Evolutionary conservation across 2,888 invertebrate genomes (phyloP).

Genomic region (Pristionchus fissidentatus): DNA sequence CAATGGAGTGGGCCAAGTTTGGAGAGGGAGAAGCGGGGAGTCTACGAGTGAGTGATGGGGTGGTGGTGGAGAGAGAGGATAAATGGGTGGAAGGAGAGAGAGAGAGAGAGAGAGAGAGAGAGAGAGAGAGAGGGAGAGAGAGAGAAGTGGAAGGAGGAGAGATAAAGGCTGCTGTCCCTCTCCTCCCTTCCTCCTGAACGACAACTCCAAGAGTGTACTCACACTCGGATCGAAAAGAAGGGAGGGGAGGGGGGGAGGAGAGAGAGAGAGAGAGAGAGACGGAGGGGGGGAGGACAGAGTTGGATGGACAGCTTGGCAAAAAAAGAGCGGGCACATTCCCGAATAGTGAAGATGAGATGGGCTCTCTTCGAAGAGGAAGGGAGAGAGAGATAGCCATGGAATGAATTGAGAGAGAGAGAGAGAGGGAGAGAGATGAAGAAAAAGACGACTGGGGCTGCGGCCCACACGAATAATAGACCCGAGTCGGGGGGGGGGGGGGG

Average conservation of each 20-base stretch:
- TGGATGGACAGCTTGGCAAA: not conserved
- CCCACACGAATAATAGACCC: constrained; percentile 16
- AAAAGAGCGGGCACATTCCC: constrained; percentile 25
- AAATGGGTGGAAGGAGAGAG: not conserved
- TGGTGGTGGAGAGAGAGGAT: not conserved
- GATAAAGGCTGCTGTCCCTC: not conserved
- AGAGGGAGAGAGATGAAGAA: not conserved
- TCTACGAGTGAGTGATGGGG: not conserved
- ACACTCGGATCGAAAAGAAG: not conserved
- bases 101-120: not conserved
- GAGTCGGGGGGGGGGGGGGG: not conserved
- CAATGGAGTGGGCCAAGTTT: not conserved
- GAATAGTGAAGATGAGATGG: constrained; percentile 15
- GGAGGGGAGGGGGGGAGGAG: not conserved
- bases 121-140: not conserved
- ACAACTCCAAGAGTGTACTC: constrained; percentile 26
- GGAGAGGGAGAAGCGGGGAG: not conserved
- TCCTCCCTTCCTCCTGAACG: not conserved
- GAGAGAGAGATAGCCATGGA: not conserved
- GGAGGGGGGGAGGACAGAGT: not conserved
- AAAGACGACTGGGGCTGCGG: not conserved
- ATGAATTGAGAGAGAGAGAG: constrained; percentile 36
- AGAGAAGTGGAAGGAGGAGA: not conserved
- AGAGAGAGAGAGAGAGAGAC: not conserved
- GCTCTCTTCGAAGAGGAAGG: no score